A percentile compares a stretch with the other conserved stretches of the same genome.
Conservation (phyloP, 2,888 invertebrate genomes). For the Drosophila demipolita region DNA sequence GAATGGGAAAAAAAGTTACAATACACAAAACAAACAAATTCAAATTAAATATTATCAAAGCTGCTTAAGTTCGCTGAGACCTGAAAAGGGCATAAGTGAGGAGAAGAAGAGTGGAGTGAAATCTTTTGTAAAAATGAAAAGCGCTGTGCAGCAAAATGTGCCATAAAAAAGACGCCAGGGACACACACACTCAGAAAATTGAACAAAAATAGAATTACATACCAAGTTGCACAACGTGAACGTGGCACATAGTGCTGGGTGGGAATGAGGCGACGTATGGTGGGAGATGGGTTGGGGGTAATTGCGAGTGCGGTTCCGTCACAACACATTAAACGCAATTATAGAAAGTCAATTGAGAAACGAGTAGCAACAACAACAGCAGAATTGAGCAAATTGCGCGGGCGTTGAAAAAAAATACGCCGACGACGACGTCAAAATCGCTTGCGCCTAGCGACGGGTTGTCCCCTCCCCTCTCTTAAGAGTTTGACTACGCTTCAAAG, state of each 20-base stretch:
- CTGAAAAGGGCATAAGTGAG: neutral
- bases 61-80: constrained; percentile 50
- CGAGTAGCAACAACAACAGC: constrained; percentile 18
- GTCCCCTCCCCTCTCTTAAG: neutral
- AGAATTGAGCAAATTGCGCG: constrained; percentile 59
- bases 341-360: constrained; percentile 78
- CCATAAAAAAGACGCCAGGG: constrained; percentile 49
- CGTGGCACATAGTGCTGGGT: neutral
- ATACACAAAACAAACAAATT: constrained; percentile 23
- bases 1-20: constrained; percentile 18
- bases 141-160: constrained; percentile 63
- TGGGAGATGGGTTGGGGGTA: constrained; percentile 14
- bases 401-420: constrained; percentile 58
- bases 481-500: constrained; percentile 15
- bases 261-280: neutral
- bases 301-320: constrained; percentile 62
- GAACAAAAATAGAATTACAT: constrained; percentile 67
- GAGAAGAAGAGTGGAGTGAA: neutral
- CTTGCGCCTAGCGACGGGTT: constrained; percentile 6
- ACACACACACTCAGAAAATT: constrained; percentile 43
- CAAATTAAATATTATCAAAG: constrained; percentile 75
- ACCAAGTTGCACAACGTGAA: constrained; percentile 68
- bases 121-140: constrained; percentile 52
- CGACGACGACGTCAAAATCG: constrained; percentile 23
- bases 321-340: constrained; percentile 82